phyloP scores from a whole-genome alignment of 1,140 invertebrate genomes.

The Ptiloglossa arizonensis region DNA sequence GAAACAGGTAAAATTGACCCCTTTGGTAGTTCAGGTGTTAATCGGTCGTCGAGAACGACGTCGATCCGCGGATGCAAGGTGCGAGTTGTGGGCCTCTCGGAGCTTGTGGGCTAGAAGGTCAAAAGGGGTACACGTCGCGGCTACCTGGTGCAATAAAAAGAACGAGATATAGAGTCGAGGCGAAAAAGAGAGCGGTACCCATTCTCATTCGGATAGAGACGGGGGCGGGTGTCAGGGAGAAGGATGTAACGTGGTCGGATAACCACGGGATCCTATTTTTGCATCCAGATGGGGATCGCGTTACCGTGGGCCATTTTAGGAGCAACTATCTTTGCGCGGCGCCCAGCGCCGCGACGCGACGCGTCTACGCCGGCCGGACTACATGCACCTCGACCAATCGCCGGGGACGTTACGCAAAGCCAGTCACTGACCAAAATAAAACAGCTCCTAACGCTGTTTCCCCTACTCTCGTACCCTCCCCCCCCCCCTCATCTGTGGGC shows the following conservation, averaged over 20 bases:
- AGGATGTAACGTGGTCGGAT: slow-evolving; percentile 49
- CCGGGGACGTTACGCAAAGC: slow-evolving; percentile 76
- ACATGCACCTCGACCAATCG: slow-evolving; percentile 65
- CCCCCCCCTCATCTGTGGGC: too few species aligned
- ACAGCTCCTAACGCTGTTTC: slow-evolving; percentile 62
- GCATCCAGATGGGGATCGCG: slow-evolving; percentile 81
- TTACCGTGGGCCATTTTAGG: slow-evolving; percentile 85
- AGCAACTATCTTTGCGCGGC: slow-evolving; percentile 82
- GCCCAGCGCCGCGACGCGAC: slow-evolving; percentile 70
- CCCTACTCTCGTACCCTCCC: background rate
- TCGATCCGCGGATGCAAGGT: background rate
- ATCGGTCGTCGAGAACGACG: background rate
- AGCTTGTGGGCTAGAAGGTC: slow-evolving; percentile 2
- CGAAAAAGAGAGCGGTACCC: slow-evolving; percentile 33
- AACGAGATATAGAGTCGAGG: background rate
- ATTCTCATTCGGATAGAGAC: slow-evolving; percentile 40
- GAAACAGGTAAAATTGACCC: too few species aligned
- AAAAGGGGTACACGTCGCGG: background rate
- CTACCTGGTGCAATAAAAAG: slow-evolving; percentile 11
- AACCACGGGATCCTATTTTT: slow-evolving; percentile 80
- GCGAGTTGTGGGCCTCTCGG: background rate
- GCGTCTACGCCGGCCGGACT: slow-evolving; percentile 52
- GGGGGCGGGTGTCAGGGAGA: slow-evolving; percentile 33
- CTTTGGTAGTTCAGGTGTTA: too few species aligned
- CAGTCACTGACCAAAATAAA: slow-evolving; percentile 80